These are phyloP conservation scores for Stenchaetothrips biformis DNA, from an alignment of 2,888 invertebrate genomes.

Conservation along the genomic window DNA sequence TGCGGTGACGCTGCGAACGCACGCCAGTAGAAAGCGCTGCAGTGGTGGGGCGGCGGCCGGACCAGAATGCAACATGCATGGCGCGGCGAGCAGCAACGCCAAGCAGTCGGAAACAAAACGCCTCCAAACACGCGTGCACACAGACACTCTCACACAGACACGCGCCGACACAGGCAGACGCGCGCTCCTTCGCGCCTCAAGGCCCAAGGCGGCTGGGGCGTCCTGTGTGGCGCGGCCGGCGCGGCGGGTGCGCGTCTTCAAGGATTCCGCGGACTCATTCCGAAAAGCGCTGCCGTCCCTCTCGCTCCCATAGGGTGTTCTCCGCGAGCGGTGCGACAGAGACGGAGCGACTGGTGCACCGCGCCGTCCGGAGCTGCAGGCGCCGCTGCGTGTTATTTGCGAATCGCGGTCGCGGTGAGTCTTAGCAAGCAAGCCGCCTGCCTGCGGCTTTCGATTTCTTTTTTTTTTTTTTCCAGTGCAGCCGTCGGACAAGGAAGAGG, in stretches of 20 bases:
- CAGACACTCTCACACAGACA: neutral
- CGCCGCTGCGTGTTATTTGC: too few species aligned
- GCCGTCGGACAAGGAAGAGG: too few species aligned
- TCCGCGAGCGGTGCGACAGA: too few species aligned
- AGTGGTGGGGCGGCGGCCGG: neutral
- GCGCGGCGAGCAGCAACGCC: neutral
- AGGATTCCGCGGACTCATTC: neutral
- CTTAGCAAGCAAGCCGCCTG: too few species aligned
- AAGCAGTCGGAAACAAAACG: constrained; percentile 7
- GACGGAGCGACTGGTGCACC: too few species aligned
- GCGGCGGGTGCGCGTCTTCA: neutral
- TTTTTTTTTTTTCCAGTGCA: too few species aligned
- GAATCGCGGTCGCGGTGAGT: too few species aligned
- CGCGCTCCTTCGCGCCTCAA: neutral
- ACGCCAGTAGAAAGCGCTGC: neutral
- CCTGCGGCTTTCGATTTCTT: too few species aligned
- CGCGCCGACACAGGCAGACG: neutral
- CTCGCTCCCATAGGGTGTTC: too few species aligned
- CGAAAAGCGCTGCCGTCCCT: too few species aligned
- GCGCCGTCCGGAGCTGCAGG: too few species aligned
- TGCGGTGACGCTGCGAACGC: neutral
- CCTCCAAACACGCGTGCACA: neutral
- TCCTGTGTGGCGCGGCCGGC: neutral
- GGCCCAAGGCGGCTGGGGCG: neutral
- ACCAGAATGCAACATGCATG: neutral